phyloP scores from a whole-genome alignment of 1,140 invertebrate species.

The Ooceraea biroi region DNA sequence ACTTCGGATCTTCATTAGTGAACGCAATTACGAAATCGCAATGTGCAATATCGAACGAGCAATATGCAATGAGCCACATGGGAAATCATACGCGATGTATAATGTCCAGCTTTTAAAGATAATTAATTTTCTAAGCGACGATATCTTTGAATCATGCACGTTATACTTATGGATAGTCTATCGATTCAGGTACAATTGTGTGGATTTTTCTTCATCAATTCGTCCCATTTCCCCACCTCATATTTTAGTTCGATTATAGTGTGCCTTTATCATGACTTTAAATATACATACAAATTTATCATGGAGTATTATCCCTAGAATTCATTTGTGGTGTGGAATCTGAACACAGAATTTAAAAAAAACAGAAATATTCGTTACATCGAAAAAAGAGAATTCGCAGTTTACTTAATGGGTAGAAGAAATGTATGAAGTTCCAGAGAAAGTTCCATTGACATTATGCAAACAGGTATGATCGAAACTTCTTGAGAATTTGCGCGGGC shows the following conservation, averaged over 20 bases:
- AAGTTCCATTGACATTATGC: conserved; percentile 48
- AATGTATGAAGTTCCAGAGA: conserved; percentile 25
- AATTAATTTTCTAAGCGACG: conserved; percentile 20
- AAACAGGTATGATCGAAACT: conserved; percentile 40
- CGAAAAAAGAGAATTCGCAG: conserved; percentile 4
- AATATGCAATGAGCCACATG: conserved; percentile 27
- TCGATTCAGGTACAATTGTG: not conserved
- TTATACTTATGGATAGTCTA: conserved; percentile 14
- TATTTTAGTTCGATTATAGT: conserved; percentile 20
- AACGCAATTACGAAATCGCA: conserved; percentile 41
- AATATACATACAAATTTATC: not conserved
- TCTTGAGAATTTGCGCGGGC: conserved; percentile 46
- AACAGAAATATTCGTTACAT: not conserved
- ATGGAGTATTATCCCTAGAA: not conserved
- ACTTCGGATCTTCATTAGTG: conserved; percentile 4
- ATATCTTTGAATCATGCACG: not conserved
- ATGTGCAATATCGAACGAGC: conserved; percentile 18
- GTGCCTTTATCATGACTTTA: not conserved
- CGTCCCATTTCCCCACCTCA: not conserved
- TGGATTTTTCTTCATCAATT: not conserved
- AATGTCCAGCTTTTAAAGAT: conserved; percentile 12
- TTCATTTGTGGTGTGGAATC: not conserved
- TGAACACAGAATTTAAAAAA: not conserved
- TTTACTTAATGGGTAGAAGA: conserved; percentile 30
- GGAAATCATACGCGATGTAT: conserved; percentile 56